Conservation (phyloP, 2,797 vertebrate genomes). For the Poeciliopsis infans region DNA sequence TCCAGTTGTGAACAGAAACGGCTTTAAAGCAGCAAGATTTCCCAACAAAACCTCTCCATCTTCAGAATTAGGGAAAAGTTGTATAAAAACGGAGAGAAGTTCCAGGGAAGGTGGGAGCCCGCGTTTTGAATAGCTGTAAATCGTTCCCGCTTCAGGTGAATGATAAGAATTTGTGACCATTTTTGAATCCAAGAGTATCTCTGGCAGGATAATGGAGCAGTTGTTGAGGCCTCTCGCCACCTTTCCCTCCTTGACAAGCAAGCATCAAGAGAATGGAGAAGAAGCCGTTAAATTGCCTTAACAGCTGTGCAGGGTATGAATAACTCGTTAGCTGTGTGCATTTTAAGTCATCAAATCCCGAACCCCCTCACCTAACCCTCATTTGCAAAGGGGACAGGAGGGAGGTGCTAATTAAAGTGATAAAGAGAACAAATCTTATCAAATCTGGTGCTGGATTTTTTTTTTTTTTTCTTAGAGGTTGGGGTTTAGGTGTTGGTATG, state of each 20-base stretch:
- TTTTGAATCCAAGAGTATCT: constrained; percentile 53
- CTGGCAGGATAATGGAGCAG: constrained; percentile 45
- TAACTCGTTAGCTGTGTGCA: constrained; percentile 84
- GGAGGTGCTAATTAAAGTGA: constrained; percentile 87
- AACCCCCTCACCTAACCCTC: constrained; percentile 82
- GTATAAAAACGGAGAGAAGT: constrained; percentile 23
- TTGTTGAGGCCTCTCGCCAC: constrained; percentile 54
- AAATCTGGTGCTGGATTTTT: constrained; percentile 66
- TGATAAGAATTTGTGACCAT: constrained; percentile 46
- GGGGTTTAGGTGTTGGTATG: constrained; percentile 53
- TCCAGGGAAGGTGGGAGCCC: constrained; percentile 30
- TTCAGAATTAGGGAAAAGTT: constrained; percentile 11
- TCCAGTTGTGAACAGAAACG: constrained; percentile 41
- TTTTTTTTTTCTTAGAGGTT: constrained; percentile 45
- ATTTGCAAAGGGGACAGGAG: constrained; percentile 84
- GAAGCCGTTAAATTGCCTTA: constrained; percentile 79
- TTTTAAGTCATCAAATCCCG: constrained; percentile 83
- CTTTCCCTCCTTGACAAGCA: constrained; percentile 56
- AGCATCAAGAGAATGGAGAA: constrained; percentile 50
- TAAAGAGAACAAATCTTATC: constrained; percentile 86
- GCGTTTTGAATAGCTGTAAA: constrained; percentile 34
- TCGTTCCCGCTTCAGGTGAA: constrained; percentile 44
- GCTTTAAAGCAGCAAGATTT: constrained; percentile 54
- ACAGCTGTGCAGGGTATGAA: constrained; percentile 83
- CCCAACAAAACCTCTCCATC: constrained; percentile 34